phyloP scores from a whole-genome alignment of 2,888 invertebrate genomes.

The Homarus gammarus region DNA sequence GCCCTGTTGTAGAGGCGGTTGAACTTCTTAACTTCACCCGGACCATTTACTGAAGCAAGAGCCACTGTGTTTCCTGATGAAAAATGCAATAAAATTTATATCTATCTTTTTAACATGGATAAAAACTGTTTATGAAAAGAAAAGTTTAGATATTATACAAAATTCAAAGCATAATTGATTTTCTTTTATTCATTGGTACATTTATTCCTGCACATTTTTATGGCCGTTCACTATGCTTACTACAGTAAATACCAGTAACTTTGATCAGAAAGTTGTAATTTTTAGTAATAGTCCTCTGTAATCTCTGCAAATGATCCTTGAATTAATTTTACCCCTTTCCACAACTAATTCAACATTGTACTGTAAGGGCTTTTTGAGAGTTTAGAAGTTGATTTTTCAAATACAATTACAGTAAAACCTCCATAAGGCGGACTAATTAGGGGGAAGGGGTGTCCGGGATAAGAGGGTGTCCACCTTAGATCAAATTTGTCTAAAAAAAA shows the following conservation, averaged over 20 bases:
- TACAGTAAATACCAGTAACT: neutral
- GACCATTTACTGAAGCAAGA: constrained; percentile 72
- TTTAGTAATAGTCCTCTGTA: too few relatives aligned
- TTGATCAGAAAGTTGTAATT: too few relatives aligned
- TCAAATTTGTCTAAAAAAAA: too few relatives aligned
- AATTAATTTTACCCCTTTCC: too few relatives aligned
- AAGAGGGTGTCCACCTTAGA: too few relatives aligned
- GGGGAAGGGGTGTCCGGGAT: too few relatives aligned
- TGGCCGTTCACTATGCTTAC: neutral
- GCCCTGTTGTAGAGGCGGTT: constrained; percentile 49
- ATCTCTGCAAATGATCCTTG: neutral
- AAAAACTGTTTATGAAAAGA: too few relatives aligned
- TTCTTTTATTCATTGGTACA: neutral
- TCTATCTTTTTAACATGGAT: neutral
- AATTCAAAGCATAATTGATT: neutral
- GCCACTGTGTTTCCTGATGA: constrained; percentile 58
- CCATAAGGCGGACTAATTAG: too few relatives aligned
- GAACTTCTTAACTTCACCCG: constrained; percentile 68
- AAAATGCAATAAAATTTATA: neutral
- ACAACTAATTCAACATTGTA: too few relatives aligned
- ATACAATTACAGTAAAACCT: too few relatives aligned
- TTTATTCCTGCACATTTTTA: neutral
- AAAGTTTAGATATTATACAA: neutral
- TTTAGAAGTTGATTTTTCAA: too few relatives aligned
- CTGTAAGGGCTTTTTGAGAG: too few relatives aligned